Evolutionary conservation across 2,113 vertebrate species (phyloP), one percentile per base, ranked within the genome.

Genomic region (Eurystomus gularis): DNA sequence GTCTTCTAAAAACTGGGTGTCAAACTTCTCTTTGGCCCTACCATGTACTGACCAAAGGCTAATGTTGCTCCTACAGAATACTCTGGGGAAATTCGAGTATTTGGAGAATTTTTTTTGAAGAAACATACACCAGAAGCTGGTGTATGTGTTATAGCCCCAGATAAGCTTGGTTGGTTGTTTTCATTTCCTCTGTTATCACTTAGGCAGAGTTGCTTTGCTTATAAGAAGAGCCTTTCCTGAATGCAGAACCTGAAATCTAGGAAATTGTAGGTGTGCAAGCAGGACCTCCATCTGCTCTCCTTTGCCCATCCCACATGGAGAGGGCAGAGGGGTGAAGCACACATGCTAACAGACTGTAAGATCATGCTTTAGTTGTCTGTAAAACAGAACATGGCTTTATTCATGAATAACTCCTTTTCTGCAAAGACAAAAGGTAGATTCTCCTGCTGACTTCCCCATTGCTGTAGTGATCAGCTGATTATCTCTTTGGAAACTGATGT

Each of bases 251-350:
- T 35, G 55, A 66, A 40, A n/a, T 6, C 26, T 2, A 21, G 76
- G 54, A 28, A 54, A 26, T 42, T 0, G 0, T 3, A 7, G 25
- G 29, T 28, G 28, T 39, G 54, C 37, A 20, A 49, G 40, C 76
- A 86, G 75, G 33, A 48, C 5, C 23, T 77, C 13, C 44, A 2
- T 8, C 29, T 42, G 35, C 37, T 81, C 18, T 73, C 33, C 49
- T 62, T 7, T 66, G 37, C 49, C 13, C 0, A 4, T 44, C 26
- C 44, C 58, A 25, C 39, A 3, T 0, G 1, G 40, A 54, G 72
- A 15, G 1, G 73, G 60, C 76, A 52, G 23, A 55, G 35, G 29
- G 54, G 4, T 40, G 44, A 75, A 79, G 81, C 31, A 49, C 69
- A 44, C 40, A 16, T 21, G 46, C 40, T 10, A 17, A 46, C 17